Conservation (phyloP, 2,888 invertebrate species). For the Nomada lathburiana region DNA sequence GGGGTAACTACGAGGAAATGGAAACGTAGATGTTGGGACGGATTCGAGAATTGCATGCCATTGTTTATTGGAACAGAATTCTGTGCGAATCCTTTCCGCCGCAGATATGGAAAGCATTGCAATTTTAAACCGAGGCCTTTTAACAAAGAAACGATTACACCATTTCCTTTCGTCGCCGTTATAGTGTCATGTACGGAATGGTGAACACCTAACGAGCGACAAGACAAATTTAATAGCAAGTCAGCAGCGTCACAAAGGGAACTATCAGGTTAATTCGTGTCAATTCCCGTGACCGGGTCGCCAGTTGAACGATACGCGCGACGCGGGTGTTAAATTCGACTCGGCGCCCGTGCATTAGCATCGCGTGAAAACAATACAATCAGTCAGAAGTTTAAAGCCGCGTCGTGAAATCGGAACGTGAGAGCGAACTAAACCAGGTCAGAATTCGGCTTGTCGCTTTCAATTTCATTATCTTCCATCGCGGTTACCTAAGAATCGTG, state of each 20-base stretch:
- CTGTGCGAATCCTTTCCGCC: too few relatives aligned
- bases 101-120: too few relatives aligned
- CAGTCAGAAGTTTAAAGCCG: conserved; percentile 42
- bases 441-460: conserved; percentile 40
- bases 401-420: conserved; percentile 52
- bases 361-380: conserved; percentile 71
- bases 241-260: conserved; percentile 9
- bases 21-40: too few relatives aligned
- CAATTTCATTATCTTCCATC: conserved; percentile 7
- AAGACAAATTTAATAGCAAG: conserved; percentile 13
- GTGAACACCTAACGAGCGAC: not conserved
- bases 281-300: conserved; percentile 74
- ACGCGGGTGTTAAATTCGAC: conserved; percentile 57
- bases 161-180: not conserved
- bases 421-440: conserved; percentile 37
- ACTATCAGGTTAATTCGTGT: conserved; percentile 71
- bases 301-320: conserved; percentile 60
- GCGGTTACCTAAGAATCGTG: conserved; percentile 1
- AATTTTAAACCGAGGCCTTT: too few relatives aligned
- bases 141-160: too few relatives aligned
- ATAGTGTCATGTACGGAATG: not conserved
- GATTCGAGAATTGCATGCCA: too few relatives aligned
- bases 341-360: conserved; percentile 69
- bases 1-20: too few relatives aligned
- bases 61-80: too few relatives aligned